These are phyloP conservation scores for Dryobota labecula DNA, from an alignment of 2,888 invertebrate genomes.

Conservation along the genomic window DNA sequence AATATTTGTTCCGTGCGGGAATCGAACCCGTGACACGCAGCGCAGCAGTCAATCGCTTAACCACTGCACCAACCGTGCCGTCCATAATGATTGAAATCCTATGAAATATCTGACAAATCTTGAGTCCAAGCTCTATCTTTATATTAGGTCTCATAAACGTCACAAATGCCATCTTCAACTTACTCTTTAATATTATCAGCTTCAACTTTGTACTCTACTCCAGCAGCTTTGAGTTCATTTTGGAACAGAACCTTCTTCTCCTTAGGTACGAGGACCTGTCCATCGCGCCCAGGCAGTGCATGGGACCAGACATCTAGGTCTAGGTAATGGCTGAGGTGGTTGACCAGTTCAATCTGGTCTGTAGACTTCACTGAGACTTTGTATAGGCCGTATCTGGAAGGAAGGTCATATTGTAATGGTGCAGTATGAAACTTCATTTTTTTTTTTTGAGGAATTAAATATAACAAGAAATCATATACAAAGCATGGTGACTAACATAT, in stretches of 20 bases:
- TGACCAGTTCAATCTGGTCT: slow-evolving; percentile 71
- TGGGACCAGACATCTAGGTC: slow-evolving; percentile 76
- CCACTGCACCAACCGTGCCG: too few species aligned
- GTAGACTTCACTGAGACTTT: slow-evolving; percentile 71
- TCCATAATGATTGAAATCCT: too few species aligned
- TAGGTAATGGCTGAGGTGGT: slow-evolving; percentile 68
- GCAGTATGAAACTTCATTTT: background rate
- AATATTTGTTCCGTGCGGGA: too few species aligned
- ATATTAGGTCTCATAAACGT: too few species aligned
- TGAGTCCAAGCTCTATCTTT: too few species aligned
- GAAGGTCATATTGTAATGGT: slow-evolving; percentile 5
- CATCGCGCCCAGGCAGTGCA: slow-evolving; percentile 70
- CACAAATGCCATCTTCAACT: too few species aligned
- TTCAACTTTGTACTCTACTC: slow-evolving; percentile 72
- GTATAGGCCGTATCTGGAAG: slow-evolving; percentile 74
- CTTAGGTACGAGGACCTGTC: slow-evolving; percentile 74
- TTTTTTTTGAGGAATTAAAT: background rate
- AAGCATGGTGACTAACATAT: background rate
- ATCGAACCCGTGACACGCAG: too few species aligned
- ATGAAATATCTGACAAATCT: too few species aligned
- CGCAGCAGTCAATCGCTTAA: too few species aligned
- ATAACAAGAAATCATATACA: background rate
- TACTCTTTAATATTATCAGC: slow-evolving; percentile 82
- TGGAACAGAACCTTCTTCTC: slow-evolving; percentile 72
- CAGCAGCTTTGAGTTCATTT: slow-evolving; percentile 70